Evolutionary conservation across 2,888 invertebrate species (phyloP), one percentile per base, ranked within the genome.

Genomic region (Stomorhina lunata): DNA sequence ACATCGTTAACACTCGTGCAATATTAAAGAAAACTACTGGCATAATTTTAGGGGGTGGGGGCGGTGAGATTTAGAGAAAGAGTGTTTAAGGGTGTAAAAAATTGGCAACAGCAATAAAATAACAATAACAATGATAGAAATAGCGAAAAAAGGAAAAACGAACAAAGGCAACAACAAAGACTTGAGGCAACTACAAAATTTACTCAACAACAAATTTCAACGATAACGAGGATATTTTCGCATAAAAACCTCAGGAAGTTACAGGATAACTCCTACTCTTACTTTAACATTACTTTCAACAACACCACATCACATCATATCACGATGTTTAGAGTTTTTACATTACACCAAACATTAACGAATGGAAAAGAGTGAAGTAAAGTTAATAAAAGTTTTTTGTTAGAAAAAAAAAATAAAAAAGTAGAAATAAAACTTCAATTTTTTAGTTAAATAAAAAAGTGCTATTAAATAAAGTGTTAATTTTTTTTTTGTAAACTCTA

Each of bases 241-340:
- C 88, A 90, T 90, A 90, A 89, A 90, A 90, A 88, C 89, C 87
- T 87, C 85, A 86, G 85, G 87, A 85, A 87, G 85, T 87, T 86
- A 85, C 79, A 85, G 80, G 79, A 86, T 84, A 86, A 89, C 90
- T 90, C 90, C 90, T 89, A 90, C 90, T 90, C 90, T 89, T 87
- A 86, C 85, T 86, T 82, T 86, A 88, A 86, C 85, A 83, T 85
- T 86, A 84, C 85, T 84, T 84, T 84, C 83, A 84, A 80, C 85
- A 86, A 87, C 87, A 86, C 79, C 84, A 84, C 34, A 53, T 48
- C 34, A 68, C n/a, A n/a, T n/a, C n/a, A n/a, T n/a, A n/a, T n/a
- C n/a, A 63, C 68, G 32, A 15, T 59, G 25, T 45, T 59, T 27
- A 32, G 15, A 69, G n/a, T 25, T 63, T 50, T n/a, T n/a, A n/a